These are phyloP conservation scores for Narcine bancroftii DNA, from an alignment of 2,113 vertebrate genomes.

Conservation along the genomic window DNA sequence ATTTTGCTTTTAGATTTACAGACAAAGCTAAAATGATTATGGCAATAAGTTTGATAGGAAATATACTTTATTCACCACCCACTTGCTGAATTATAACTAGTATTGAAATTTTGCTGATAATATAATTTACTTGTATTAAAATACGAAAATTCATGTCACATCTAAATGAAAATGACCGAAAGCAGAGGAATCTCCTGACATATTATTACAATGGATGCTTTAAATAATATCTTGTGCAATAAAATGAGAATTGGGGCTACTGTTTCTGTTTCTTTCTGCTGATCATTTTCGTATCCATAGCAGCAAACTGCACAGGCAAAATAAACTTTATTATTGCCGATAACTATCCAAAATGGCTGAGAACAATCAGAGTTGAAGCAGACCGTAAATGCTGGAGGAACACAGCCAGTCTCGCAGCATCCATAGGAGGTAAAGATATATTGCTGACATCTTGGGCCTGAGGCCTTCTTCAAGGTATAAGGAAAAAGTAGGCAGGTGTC, in stretches of 20 bases:
- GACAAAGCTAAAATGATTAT: background rate
- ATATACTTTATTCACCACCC: background rate
- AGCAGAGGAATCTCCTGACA: background rate
- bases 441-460: no score
- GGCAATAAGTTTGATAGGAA: background rate
- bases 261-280: background rate
- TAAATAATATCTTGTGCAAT: background rate
- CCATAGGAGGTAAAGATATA: no score
- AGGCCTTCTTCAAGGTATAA: no score
- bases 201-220: background rate
- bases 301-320: slow-evolving; percentile 2
- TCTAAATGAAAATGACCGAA: background rate
- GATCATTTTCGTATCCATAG: background rate
- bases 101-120: background rate
- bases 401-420: no score
- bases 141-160: background rate
- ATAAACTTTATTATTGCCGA: background rate
- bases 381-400: no score
- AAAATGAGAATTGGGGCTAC: background rate
- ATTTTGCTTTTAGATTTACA: slow-evolving; percentile 13
- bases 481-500: no score
- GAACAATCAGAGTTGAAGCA: no score
- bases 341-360: background rate
- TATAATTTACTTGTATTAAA: background rate
- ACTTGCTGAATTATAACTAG: background rate